Conservation (phyloP, 2,797 vertebrate genomes). For the Discoglossus pictus region DNA sequence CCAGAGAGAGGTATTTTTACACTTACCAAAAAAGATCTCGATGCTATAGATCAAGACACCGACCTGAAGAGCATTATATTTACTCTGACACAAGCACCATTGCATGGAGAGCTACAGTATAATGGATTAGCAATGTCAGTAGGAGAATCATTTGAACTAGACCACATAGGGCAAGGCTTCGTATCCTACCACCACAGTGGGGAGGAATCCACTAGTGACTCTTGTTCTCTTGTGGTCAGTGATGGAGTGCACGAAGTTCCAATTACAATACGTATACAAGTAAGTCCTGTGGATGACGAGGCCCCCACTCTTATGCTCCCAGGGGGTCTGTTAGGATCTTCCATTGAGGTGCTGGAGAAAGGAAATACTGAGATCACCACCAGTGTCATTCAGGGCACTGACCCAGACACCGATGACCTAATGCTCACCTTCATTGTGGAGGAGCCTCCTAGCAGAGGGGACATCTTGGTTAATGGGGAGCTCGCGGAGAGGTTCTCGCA, state of each 20-base stretch:
- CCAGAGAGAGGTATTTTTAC: slow-evolving; percentile 73
- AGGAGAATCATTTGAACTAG: slow-evolving; percentile 76
- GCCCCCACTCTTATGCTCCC: slow-evolving; percentile 73
- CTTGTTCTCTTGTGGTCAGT: slow-evolving; percentile 77
- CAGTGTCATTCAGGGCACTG: slow-evolving; percentile 76
- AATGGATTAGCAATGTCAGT: slow-evolving; percentile 72
- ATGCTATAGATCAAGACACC: slow-evolving; percentile 81
- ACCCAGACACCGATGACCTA: slow-evolving; percentile 78
- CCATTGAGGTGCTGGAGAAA: slow-evolving; percentile 82
- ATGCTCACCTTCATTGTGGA: slow-evolving; percentile 83
- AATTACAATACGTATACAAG: slow-evolving; percentile 71
- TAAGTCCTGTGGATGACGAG: slow-evolving; percentile 76
- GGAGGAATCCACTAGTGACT: slow-evolving; percentile 73
- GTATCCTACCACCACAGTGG: slow-evolving; percentile 77
- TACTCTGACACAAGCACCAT: slow-evolving; percentile 72
- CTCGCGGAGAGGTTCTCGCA: slow-evolving; percentile 79
- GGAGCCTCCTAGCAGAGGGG: slow-evolving; percentile 76
- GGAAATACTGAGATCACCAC: slow-evolving; percentile 79
- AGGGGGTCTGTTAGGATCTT: slow-evolving; percentile 68
- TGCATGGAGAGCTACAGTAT: slow-evolving; percentile 73
- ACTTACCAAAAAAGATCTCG: slow-evolving; percentile 77
- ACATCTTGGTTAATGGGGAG: slow-evolving; percentile 76
- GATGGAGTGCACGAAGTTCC: slow-evolving; percentile 81
- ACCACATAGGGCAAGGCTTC: slow-evolving; percentile 72
- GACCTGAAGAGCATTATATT: slow-evolving; percentile 78